Base-by-base conservation (phyloP, 2,113 vertebrate species). In the Corynorhinus townsendii region DNA sequence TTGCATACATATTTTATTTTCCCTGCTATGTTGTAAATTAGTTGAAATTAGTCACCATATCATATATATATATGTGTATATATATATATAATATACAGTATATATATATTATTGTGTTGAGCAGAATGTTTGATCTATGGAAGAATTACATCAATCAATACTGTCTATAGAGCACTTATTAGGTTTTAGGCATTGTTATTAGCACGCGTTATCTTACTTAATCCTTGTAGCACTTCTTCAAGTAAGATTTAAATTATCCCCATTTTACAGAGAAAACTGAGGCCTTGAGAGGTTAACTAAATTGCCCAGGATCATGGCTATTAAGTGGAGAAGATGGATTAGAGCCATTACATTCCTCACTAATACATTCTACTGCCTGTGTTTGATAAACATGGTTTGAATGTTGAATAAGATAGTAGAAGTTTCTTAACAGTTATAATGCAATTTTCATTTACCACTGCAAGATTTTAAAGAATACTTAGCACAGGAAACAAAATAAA, bases 361-460 rank as follows among this genome's bases (percentile, higher is more conserved):
- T 33, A 10, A 45, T 19, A 79, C 2, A 79, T 11, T 81, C 33
- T 71, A 71, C 16, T 33, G 75, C 33, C 59, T 92, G 19, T 91
- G 72, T 84, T 69, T 69, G 85, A 81, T 43, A 95, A 95, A 86
- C 33, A 76, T 69, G 43, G 40, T 24, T 59, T 79, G n/a, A 79
- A 77, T 54, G 66, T 89, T 96, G 93, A 87, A 89, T 76, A 91
- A 91, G 72, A 38, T 56, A 95, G 83, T 10, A 83, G 52, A 54
- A 95, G 7, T 89, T 94, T 90, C 35, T 93, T 40, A 86, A 92
- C 68, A 90, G 33, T 86, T 82, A 91, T 33, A 89, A 83, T 95
- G 77, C 10, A 4, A 93, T 90, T 93, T 85, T 94, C 73, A 89
- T 49, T 94, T 93, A 90, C n/a, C 47, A 73, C 68, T 77, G 89